Evolutionary conservation across 2,797 vertebrate species (phyloP).

Genomic region (Centropyge bicolor): DNA sequence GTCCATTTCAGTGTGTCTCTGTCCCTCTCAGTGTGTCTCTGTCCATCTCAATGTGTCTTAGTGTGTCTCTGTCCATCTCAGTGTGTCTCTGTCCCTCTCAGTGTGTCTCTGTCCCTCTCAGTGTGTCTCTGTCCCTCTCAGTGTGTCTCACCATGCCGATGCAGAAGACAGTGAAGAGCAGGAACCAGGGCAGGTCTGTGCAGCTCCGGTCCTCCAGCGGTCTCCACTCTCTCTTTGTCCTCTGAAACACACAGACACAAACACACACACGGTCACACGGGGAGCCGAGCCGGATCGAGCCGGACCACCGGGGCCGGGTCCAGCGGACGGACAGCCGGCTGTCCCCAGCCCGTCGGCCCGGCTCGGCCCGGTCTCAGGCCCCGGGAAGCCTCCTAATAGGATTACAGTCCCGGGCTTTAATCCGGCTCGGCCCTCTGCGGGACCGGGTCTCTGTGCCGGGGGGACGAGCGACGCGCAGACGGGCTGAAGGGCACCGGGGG

Average conservation of each 20-base stretch:
- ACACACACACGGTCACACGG: constrained; percentile 36
- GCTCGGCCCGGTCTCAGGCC: constrained; percentile 30
- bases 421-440: constrained; percentile 56
- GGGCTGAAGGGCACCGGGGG: constrained; percentile 43
- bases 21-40: too few relatives aligned
- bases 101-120: too few relatives aligned
- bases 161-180: constrained; percentile 95
- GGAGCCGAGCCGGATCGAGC: constrained; percentile 1
- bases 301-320: background rate
- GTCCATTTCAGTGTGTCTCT: too few relatives aligned
- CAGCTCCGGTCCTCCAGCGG: constrained; percentile 97
- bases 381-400: constrained; percentile 58
- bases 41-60: too few relatives aligned
- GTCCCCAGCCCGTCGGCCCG: constrained; percentile 12
- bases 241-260: constrained; percentile 83
- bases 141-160: constrained; percentile 90
- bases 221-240: constrained; percentile 97
- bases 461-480: too few relatives aligned
- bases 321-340: background rate
- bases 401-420: constrained; percentile 68
- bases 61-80: too few relatives aligned
- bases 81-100: too few relatives aligned
- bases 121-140: too few relatives aligned
- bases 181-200: constrained; percentile 97
- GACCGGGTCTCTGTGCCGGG: background rate